Base-by-base conservation (phyloP, 2,888 invertebrate genomes). In the Ecliptopera silaceata region DNA sequence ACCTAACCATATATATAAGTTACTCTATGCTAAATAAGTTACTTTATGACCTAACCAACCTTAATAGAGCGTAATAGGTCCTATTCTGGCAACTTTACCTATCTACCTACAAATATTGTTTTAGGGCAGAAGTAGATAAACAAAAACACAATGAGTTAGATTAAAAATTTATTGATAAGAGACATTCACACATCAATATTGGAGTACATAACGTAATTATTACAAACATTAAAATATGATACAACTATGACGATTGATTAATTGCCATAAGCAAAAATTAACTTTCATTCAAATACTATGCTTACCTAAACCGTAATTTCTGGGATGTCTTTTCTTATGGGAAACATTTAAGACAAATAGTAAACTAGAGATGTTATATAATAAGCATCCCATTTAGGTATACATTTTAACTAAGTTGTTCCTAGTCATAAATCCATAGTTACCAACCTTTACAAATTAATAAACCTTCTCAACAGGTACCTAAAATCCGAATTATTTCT, bases 141-240 rank as follows among this genome's bases (percentile, higher is more conserved):
- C 15, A 32, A 13, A 64, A 59, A 57, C 69, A 52, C 54, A 39
- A 10, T 11, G 36, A 10, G 32, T 46, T 48, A 68, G 74, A 80
- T 86, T 84, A 71, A 79, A 80, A 80, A 80, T 90, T 89, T 89
- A 90, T 89, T 90, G 84, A 87, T 90, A 84, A 90, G 91, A 91
- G 91, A 91, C 91, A 91, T 91, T 91, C 91, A 91, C 91, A 91
- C 91, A 90, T 90, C 91, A 86, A 90, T 80, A 52, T 45, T 49
- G 52, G 80, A 84, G 63, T 66, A 64, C 59, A 80, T 84, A 84
- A 81, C 77, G 80, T 80, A 78, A 15, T 47, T 18, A 44, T 20
- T 34, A 39, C 12, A 79, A 72, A 70, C 75, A 78, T 77, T 69
- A 71, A 68, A 73, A 76, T 81, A 80, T 82, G 70, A 77, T 83